A percentile compares a stretch with the other conserved stretches of the same genome.
These are phyloP conservation scores for Choreutis nemorana DNA, from an alignment of 2,888 invertebrate species.

Conservation along the genomic window DNA sequence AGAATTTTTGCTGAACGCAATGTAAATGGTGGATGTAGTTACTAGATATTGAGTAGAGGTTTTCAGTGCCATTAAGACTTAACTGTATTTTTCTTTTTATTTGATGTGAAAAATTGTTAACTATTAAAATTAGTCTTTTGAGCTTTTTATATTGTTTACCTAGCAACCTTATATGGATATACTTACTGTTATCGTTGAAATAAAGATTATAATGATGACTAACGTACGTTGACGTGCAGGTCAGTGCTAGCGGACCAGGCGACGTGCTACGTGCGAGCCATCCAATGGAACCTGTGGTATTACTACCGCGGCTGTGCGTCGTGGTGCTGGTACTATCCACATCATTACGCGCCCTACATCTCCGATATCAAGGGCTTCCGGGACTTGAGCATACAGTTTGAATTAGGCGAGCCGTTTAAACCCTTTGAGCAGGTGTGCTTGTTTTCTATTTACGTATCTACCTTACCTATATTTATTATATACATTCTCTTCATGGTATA, in stretches of 20 bases:
- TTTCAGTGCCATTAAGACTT: no score
- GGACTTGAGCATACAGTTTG: slow-evolving; percentile 80
- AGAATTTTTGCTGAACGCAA: no score
- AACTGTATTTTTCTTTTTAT: no score
- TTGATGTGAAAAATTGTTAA: not conserved
- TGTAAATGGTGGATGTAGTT: no score
- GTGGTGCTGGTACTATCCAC: slow-evolving; percentile 99
- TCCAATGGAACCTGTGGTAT: slow-evolving; percentile 97
- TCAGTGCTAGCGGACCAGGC: slow-evolving; percentile 84
- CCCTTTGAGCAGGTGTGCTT: slow-evolving; percentile 86
- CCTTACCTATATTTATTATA: not conserved
- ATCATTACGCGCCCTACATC: slow-evolving; percentile 96
- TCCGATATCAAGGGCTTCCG: slow-evolving; percentile 90
- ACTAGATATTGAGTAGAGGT: no score
- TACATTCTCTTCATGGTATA: not conserved
- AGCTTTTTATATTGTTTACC: not conserved
- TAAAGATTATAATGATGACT: not conserved
- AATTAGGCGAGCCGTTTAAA: slow-evolving; percentile 85
- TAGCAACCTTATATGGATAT: no score
- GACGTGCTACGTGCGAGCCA: slow-evolving; percentile 87
- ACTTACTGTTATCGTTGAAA: not conserved
- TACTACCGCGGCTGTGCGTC: slow-evolving; percentile 97
- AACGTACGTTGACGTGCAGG: slow-evolving; percentile 43
- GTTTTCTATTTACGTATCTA: not conserved
- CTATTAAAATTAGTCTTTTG: not conserved